phyloP scores from a whole-genome alignment of 2,888 invertebrate genomes.

The Troglohyphantes excavatus region DNA sequence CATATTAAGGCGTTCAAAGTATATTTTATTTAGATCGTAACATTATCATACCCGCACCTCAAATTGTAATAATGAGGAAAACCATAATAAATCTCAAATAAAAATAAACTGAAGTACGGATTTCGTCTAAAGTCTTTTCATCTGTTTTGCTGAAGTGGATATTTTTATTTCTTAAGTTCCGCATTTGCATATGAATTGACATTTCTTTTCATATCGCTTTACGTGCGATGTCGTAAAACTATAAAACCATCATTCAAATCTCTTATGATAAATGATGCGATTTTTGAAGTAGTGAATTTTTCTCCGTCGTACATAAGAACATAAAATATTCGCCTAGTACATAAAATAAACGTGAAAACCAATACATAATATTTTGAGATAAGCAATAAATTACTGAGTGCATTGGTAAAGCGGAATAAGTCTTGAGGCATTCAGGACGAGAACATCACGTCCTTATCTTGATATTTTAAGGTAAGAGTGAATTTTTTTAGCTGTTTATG shows the following conservation, averaged over 20 bases:
- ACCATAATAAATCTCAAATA: not conserved
- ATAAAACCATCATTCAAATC: slow-evolving; percentile 50
- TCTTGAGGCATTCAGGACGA: not conserved
- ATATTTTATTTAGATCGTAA: too few relatives aligned
- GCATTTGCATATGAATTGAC: slow-evolving; percentile 64
- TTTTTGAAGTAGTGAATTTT: slow-evolving; percentile 46
- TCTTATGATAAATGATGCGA: slow-evolving; percentile 57
- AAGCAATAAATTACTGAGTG: slow-evolving; percentile 8
- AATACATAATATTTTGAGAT: slow-evolving; percentile 42
- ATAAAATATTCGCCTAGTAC: slow-evolving; percentile 27
- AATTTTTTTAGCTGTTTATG: too few relatives aligned
- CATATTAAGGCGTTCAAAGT: too few relatives aligned
- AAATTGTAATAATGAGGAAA: not conserved
- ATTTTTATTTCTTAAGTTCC: slow-evolving; percentile 25
- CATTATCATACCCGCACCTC: too few relatives aligned
- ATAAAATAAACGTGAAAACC: slow-evolving; percentile 31
- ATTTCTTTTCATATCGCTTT: not conserved
- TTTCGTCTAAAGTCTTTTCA: not conserved
- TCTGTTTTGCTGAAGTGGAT: not conserved
- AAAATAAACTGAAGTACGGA: not conserved
- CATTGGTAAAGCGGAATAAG: not conserved
- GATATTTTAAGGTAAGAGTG: too few relatives aligned
- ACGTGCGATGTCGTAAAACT: slow-evolving; percentile 47
- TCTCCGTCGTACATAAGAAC: not conserved
- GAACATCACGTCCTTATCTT: too few relatives aligned